These are phyloP conservation scores for Falco cherrug DNA, from an alignment of 2,797 vertebrate genomes.

Conservation along the genomic window DNA sequence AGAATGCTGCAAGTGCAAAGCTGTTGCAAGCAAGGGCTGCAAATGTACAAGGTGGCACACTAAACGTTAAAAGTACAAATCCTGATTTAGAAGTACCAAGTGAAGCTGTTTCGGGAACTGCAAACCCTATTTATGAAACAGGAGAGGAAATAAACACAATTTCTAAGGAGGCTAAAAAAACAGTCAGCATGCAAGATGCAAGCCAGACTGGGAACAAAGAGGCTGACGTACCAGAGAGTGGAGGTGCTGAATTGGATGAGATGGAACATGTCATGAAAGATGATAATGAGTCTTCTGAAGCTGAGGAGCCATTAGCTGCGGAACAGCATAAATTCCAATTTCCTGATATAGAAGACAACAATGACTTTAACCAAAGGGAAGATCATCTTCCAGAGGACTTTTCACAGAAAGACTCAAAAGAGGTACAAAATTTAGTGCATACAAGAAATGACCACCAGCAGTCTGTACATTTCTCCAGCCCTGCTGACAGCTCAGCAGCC, in stretches of 20 bases:
- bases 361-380: background rate
- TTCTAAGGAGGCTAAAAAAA: background rate
- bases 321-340: background rate
- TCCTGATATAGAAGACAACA: background rate
- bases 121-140: background rate
- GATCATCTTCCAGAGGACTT: background rate
- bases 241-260: background rate
- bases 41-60: background rate
- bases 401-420: background rate
- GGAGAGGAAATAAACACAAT: background rate
- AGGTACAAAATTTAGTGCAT: background rate
- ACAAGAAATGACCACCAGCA: background rate
- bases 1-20: constrained; percentile 85
- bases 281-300: background rate
- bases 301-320: background rate
- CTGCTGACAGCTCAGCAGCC: background rate
- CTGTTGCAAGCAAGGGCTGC: constrained; percentile 30
- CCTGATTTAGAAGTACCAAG: background rate
- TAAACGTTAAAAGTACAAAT: background rate
- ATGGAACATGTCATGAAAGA: background rate
- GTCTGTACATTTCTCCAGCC: background rate
- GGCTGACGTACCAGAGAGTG: background rate
- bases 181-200: background rate
- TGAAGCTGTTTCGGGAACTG: background rate
- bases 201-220: background rate